A percentile compares a stretch with the other conserved stretches of the same genome.
phyloP scores from a whole-genome alignment of 35 echinoderm and acorn worm genomes.

The Heliocidaris erythrogramma region DNA sequence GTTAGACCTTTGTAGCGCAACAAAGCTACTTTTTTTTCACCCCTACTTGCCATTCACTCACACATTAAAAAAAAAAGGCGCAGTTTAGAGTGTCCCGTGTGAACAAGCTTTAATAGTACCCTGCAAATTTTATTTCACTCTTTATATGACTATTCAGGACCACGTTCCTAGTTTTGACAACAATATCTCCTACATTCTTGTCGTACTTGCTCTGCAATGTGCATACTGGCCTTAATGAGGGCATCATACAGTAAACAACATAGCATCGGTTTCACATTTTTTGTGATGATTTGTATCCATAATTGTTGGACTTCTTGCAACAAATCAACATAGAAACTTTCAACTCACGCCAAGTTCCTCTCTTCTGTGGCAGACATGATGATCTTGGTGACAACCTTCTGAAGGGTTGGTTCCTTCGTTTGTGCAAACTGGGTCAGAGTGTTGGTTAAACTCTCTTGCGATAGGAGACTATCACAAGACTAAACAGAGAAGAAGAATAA shows the following conservation, averaged over 20 bases:
- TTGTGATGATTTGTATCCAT: background rate
- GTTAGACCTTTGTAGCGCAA: no score
- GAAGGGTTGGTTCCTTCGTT: conserved; percentile 79
- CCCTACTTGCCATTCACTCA: no score
- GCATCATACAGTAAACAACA: background rate
- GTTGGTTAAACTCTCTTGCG: conserved; percentile 58
- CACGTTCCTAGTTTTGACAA: background rate
- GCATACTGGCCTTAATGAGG: background rate
- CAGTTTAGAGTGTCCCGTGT: no score
- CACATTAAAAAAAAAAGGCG: no score
- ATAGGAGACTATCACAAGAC: conserved; percentile 66
- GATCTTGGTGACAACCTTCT: conserved; percentile 87
- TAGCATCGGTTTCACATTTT: no score
- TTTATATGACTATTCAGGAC: no score
- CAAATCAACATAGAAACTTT: background rate
- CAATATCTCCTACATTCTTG: background rate
- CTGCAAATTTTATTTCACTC: no score
- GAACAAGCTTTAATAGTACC: no score
- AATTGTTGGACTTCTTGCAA: background rate
- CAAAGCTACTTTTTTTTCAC: no score
- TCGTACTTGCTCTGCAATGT: background rate
- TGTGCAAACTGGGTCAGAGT: conserved; percentile 72
- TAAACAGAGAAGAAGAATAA: conserved; percentile 35
- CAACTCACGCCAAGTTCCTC: conserved; percentile 73
- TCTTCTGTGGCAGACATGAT: conserved; percentile 76